Evolutionary conservation across 37 sponge, comb jelly and placozoan genomes (phyloP).

Genomic region (Bolinopsis microptera): DNA sequence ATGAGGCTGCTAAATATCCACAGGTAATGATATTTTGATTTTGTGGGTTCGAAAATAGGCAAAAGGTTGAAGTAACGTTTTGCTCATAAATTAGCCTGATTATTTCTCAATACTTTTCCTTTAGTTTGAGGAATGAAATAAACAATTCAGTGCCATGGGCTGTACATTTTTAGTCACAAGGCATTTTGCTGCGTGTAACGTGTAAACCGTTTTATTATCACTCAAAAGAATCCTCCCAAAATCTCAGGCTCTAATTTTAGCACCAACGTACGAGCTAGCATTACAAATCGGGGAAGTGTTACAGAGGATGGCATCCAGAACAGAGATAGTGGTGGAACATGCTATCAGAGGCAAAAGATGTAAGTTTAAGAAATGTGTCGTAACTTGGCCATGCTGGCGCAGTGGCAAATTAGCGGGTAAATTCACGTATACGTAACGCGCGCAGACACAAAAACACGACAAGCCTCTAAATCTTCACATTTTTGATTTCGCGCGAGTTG

Average conservation of each 20-base stretch:
- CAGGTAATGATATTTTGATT: constrained; percentile 77
- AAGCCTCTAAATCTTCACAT: neutral
- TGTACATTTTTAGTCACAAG: neutral
- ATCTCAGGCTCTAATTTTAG: constrained; percentile 79
- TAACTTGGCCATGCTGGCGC: neutral
- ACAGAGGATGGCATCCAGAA: constrained; percentile 23
- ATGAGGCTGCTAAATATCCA: constrained; percentile 74
- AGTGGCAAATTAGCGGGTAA: neutral
- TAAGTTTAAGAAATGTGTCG: neutral
- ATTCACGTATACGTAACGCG: neutral
- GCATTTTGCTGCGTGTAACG: too few species aligned
- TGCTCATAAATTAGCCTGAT: neutral
- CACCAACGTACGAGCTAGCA: constrained; percentile 94
- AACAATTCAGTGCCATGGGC: neutral
- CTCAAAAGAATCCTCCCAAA: too few species aligned
- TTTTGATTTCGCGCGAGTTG: neutral
- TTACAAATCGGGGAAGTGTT: constrained; percentile 81
- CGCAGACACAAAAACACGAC: neutral
- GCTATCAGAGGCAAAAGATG: constrained; percentile 81
- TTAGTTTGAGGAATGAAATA: neutral
- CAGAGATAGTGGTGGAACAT: constrained; percentile 69
- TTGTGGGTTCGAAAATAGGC: too few species aligned
- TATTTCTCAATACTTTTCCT: neutral
- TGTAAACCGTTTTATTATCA: too few species aligned
- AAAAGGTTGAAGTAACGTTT: neutral